Evolutionary conservation across 2,113 vertebrate species (phyloP).

Genomic region (Polypterus bichir): DNA sequence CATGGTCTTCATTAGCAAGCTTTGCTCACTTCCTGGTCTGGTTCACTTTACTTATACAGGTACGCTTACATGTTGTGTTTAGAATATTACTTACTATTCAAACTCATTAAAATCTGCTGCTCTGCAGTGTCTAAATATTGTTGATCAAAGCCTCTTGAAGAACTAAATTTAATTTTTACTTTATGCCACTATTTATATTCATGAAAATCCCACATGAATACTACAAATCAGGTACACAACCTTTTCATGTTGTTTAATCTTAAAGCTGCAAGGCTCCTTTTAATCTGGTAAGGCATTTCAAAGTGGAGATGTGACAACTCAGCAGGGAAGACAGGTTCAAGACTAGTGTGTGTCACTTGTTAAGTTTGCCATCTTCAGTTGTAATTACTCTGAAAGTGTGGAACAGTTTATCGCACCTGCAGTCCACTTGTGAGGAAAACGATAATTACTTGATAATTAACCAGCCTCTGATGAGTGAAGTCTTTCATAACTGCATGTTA

Average conservation of each 20-base stretch:
- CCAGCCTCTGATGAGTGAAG: slow-evolving; percentile 36
- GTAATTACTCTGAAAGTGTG: slow-evolving; percentile 17
- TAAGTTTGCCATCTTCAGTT: neutral
- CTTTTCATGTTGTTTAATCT: slow-evolving; percentile 4
- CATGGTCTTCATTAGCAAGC: no score
- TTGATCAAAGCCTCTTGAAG: no score
- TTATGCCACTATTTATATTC: neutral
- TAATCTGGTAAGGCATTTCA: neutral
- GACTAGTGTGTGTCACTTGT: neutral
- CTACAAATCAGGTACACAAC: slow-evolving; percentile 3
- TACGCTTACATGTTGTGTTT: no score
- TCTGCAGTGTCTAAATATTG: no score
- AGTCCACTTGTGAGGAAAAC: slow-evolving; percentile 28
- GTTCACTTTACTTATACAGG: no score
- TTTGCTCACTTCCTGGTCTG: no score
- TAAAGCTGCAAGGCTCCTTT: slow-evolving; percentile 3
- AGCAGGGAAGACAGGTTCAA: neutral
- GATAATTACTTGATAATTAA: slow-evolving; percentile 48
- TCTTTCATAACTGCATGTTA: slow-evolving; percentile 42
- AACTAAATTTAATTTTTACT: no score
- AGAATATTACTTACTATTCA: no score
- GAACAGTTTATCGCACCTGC: slow-evolving; percentile 41
- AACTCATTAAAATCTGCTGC: no score
- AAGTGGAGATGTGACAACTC: neutral
- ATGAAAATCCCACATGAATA: slow-evolving; percentile 8